Evolutionary conservation across 2,797 vertebrate species (phyloP), one percentile per base, ranked within the genome.

Genomic region (Chelonia mydas): DNA sequence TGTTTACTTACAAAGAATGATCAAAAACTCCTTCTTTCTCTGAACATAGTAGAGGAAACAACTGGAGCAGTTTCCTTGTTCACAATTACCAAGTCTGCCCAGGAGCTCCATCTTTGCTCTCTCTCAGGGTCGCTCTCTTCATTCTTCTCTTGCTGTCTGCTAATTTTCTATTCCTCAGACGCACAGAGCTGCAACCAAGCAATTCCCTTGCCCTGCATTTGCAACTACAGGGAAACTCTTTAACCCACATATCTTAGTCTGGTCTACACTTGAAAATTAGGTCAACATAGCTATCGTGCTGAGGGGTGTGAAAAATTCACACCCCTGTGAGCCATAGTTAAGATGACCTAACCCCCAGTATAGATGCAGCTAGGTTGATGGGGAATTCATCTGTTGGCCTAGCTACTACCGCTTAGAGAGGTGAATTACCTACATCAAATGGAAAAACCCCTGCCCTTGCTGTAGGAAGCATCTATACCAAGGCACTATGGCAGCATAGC

Each of bases 1-100:
- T 1, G 0, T 74, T 86, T 81, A 51, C 19, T 57, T 61, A 47
- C 49, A 85, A 50, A 78, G 21, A 27, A 11, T 0, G 0, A 50
- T 23, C 51, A 31, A 23, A 15, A 1, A 78, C 4, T 37, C 11
- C 45, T 47, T 27, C 41, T 77, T 77, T 47, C 74, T 49, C 27
- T 77, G 25, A 77, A 49, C 74, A 47, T 13, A 49, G 23, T 8
- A 49, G 37, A 72, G 10, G n/a, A 41, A 72, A 41, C 37, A 72
- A 72, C 68, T 68, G 25, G 72, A 47, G 6, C 72, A 31, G 74
- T 49, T 49, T 47, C 74, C 27, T 77, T 16, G 23, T 49, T 47
- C 74, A 16, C 25, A 45, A 74, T 28, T 45, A 45, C 74, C 74
- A 47, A 49, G 74, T 16, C 45, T 77, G 13, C 25, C 21, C 21